Evolutionary conservation across 2,113 vertebrate species (phyloP).

Genomic region (Sapayoa aenigma): DNA sequence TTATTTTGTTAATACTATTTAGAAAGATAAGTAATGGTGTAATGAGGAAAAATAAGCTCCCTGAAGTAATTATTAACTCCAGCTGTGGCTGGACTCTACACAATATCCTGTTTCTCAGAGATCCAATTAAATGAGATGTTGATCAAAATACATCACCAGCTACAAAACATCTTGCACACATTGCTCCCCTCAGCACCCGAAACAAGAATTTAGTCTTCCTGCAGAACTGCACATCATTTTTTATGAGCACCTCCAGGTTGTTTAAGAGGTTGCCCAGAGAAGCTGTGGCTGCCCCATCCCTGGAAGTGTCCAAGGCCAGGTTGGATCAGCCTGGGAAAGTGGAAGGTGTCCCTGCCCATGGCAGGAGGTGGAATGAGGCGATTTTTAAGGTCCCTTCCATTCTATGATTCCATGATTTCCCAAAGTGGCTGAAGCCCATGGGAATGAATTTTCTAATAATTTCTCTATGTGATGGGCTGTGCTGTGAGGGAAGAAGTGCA

Average conservation of each 20-base stretch:
- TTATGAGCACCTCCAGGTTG: background rate
- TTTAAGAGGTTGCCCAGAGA: background rate
- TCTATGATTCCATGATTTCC: background rate
- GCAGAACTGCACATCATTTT: rapidly evolving
- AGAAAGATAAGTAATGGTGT: background rate
- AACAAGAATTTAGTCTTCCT: background rate
- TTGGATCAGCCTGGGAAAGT: background rate
- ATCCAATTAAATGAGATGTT: rapidly evolving
- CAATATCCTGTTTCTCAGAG: rapidly evolving
- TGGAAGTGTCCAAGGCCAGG: background rate
- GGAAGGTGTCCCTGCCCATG: background rate
- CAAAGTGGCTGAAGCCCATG: rapidly evolving
- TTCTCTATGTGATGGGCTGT: background rate
- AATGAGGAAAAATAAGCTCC: rapidly evolving
- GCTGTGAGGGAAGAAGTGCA: background rate
- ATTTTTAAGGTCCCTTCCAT: rapidly evolving
- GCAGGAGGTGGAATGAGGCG: background rate
- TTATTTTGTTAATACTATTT: background rate
- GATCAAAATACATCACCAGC: rapidly evolving
- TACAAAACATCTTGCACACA: background rate
- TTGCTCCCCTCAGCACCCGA: background rate
- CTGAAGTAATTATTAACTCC: no score
- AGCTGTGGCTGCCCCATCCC: background rate
- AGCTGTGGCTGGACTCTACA: background rate
- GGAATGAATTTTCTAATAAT: background rate